Evolutionary conservation across 2,888 invertebrate genomes (phyloP).

Genomic region (Alloplasta piceator): DNA sequence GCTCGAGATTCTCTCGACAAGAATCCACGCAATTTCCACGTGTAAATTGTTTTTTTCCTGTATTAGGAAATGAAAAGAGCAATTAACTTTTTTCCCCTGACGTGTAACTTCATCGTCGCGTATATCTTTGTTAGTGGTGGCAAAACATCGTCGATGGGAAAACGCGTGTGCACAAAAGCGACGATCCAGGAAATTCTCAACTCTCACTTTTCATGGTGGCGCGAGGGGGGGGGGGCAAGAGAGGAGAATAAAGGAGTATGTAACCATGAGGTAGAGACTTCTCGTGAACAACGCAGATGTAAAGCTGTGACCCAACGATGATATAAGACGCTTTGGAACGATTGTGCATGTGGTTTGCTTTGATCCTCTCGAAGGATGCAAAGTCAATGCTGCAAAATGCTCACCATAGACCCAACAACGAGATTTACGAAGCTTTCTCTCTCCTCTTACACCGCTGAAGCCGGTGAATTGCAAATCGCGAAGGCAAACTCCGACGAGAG

Average conservation of each 20-base stretch:
- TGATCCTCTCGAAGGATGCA: slow-evolving; percentile 65
- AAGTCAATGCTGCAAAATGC: slow-evolving; percentile 65
- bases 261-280: slow-evolving; percentile 9
- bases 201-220: slow-evolving; percentile 74
- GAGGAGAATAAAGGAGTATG: not conserved
- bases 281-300: slow-evolving; percentile 38
- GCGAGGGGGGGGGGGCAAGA: slow-evolving; percentile 13
- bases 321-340: slow-evolving; percentile 71
- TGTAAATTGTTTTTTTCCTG: not conserved
- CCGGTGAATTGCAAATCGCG: slow-evolving; percentile 70
- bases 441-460: slow-evolving; percentile 37
- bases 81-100: slow-evolving; percentile 1
- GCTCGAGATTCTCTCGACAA: slow-evolving; percentile 1
- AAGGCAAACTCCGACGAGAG: slow-evolving; percentile 41
- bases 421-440: slow-evolving; percentile 79
- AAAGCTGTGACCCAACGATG: slow-evolving; percentile 65
- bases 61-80: not conserved
- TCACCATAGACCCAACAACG: slow-evolving; percentile 48
- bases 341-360: not conserved
- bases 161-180: slow-evolving; percentile 17
- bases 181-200: slow-evolving; percentile 65
- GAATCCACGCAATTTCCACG: not conserved
- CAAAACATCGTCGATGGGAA: slow-evolving; percentile 40
- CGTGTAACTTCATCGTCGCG: slow-evolving; percentile 1
- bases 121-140: slow-evolving; percentile 23